Conservation (phyloP, 2,888 invertebrate genomes). For the Diaperis boleti region DNA sequence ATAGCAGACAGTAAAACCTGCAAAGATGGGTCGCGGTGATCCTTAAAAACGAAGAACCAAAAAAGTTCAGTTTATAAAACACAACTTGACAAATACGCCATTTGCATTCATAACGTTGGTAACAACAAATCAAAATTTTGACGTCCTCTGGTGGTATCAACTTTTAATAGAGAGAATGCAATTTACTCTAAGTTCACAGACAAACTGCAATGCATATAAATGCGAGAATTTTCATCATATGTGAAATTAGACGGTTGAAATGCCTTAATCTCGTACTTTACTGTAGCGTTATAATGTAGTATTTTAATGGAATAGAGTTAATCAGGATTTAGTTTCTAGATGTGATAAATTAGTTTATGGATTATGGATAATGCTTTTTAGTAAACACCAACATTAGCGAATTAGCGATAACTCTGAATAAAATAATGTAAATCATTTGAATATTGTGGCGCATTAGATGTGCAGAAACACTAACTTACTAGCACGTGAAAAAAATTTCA, state of each 20-base stretch:
- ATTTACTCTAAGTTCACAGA: constrained; percentile 17
- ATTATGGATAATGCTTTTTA: too few species aligned
- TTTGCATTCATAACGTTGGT: constrained; percentile 18
- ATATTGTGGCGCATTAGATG: too few species aligned
- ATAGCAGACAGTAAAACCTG: background rate
- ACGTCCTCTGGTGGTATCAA: constrained; percentile 16
- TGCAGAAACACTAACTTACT: too few species aligned
- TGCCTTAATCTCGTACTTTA: background rate
- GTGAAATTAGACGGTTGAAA: constrained; percentile 6
- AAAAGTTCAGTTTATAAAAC: background rate
- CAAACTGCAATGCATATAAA: constrained; percentile 30
- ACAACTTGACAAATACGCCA: constrained; percentile 13
- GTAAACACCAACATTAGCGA: too few species aligned
- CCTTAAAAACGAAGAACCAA: background rate
- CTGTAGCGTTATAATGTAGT: background rate
- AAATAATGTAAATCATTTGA: too few species aligned
- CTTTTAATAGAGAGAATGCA: constrained; percentile 31
- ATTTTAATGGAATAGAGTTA: background rate
- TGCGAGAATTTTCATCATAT: constrained; percentile 14
- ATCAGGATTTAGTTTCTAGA: constrained; percentile 1
- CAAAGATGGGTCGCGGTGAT: background rate
- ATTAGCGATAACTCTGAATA: too few species aligned
- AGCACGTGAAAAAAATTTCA: too few species aligned
- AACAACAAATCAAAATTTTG: constrained; percentile 25
- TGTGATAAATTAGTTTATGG: background rate